Base-by-base conservation (phyloP, 2,113 vertebrate species). In the Platysternon megacephalum region DNA sequence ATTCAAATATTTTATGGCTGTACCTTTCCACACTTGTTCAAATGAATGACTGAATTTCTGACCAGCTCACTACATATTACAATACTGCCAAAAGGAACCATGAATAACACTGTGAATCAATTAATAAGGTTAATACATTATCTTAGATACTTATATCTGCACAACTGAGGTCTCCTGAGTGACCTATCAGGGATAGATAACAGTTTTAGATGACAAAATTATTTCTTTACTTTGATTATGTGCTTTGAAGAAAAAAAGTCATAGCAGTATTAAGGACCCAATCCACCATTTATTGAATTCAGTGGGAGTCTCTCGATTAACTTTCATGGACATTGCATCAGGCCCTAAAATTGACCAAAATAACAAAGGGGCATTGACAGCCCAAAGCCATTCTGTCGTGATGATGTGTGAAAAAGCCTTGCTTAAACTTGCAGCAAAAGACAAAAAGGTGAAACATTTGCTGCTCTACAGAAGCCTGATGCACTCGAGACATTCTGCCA, bases 171-270 rank as follows among this genome's bases (percentile, higher is more conserved):
- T 91, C 58, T 78, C 22, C 6, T 85, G 44, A 72, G 82, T n/a
- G 14, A 89, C 7, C 11, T 10, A 80, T 5, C 19, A 16, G 10
- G 52, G 26, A 78, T 13, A 46, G 26, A 7, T 28, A 26, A 11
- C 56, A 92, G 89, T 53, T 11, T 29, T 22, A 52, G 26, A 44
- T 5, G 56, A 91, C 85, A 49, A 80, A 92, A 39, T 53, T 1
- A 81, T 0, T 12, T 19, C 53, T 91, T 85, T 91, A 76, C 52
- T 53, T 46, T 46, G 16, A 39, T 19, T 72, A 39, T 72, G 10
- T 28, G 2, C 10, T 0, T 0, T 1, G 2, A 51, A 1, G 2
- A 9, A 52, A 79, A 26, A 61, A 46, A 29, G 32, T 10, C 39
- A 81, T 46, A 76, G 42, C 88, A 91, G 6, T 22, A 65, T 44